Evolutionary conservation across 1,140 invertebrate genomes (phyloP).

Genomic region (Pseudomyrmex flavicornis): DNA sequence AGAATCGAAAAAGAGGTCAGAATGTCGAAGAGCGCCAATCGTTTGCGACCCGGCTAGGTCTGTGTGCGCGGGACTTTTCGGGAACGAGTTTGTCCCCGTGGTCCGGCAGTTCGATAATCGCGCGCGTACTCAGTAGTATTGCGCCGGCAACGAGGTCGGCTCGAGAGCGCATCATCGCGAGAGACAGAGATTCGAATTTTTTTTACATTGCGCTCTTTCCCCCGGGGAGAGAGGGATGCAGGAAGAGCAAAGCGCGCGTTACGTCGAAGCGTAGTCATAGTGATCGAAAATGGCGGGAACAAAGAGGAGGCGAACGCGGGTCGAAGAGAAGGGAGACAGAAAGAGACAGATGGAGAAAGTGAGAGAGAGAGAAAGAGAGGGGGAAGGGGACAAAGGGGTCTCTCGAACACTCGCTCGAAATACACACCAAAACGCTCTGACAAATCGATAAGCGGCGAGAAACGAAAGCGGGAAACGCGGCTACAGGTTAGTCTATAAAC

Average conservation of each 20-base stretch:
- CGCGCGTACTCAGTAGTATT: constrained; percentile 41
- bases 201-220: neutral
- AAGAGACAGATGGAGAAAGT: neutral
- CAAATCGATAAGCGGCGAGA: constrained; percentile 40
- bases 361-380: neutral
- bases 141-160: constrained; percentile 45
- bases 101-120: constrained; percentile 44
- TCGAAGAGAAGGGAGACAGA: neutral
- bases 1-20: neutral
- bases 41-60: constrained; percentile 10
- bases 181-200: constrained; percentile 52
- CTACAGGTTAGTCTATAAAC: neutral
- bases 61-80: constrained; percentile 24
- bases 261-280: constrained; percentile 61
- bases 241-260: constrained; percentile 43
- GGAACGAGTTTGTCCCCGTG: constrained; percentile 18
- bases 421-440: constrained; percentile 40
- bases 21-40: neutral
- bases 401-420: constrained; percentile 40
- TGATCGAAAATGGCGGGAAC: constrained; percentile 57
- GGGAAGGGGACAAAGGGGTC: neutral
- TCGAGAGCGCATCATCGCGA: constrained; percentile 39
- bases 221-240: neutral
- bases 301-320: neutral
- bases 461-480: constrained; percentile 29